Percentiles rank a stretch among this genome's conserved stretches.
These are phyloP conservation scores for Geococcyx californianus DNA, from an alignment of 2,113 vertebrate genomes.

Conservation along the genomic window DNA sequence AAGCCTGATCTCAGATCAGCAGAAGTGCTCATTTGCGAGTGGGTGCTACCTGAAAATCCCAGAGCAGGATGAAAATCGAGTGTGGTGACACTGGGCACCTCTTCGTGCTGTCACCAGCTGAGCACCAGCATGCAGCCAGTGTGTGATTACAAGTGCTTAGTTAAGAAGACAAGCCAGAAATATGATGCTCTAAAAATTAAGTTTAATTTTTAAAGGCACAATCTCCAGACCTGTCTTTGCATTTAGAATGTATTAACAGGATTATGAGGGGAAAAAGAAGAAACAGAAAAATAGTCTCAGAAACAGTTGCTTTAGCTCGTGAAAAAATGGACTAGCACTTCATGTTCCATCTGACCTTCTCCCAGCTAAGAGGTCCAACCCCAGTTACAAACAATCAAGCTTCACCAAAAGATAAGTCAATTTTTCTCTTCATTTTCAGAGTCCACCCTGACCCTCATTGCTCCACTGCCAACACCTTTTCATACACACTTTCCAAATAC, in stretches of 20 bases:
- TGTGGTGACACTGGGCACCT: background rate
- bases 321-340: accelerated
- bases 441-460: background rate
- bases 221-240: background rate
- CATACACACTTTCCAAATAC: background rate
- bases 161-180: background rate
- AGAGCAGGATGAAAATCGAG: accelerated
- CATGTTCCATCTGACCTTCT: background rate
- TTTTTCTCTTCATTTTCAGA: background rate
- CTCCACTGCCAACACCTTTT: background rate
- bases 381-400: background rate
- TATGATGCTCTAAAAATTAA: accelerated
- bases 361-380: background rate
- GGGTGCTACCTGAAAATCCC: background rate
- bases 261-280: background rate
- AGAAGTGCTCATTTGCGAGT: accelerated
- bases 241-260: background rate
- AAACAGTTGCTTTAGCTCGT: background rate
- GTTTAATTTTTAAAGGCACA: background rate
- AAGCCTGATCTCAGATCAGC: accelerated
- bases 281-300: background rate
- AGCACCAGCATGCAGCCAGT: background rate
- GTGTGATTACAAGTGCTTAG: accelerated
- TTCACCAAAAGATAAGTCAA: background rate
- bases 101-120: background rate